Percentiles rank a stretch among this genome's conserved stretches.
Evolutionary conservation across 1,140 invertebrate species (phyloP).

Genomic region (Nasonia giraulti): DNA sequence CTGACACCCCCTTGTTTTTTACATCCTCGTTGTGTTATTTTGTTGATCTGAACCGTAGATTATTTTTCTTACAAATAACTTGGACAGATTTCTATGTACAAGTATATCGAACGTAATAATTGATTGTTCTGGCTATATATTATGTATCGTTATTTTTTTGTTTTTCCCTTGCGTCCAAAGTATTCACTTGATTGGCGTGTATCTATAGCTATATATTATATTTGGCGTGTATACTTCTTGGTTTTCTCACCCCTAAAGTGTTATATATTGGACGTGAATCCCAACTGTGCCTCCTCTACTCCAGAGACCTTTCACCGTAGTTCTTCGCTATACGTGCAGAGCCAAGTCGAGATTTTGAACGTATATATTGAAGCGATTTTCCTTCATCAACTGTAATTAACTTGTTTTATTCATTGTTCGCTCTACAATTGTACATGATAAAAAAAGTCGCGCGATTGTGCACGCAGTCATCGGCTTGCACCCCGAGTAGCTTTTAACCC

Average conservation of each 20-base stretch:
- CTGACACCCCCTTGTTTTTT: constrained; percentile 25
- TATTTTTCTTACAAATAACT: constrained; percentile 4
- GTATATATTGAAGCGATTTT: background rate
- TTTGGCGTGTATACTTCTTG: constrained; percentile 6
- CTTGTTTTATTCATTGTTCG: background rate
- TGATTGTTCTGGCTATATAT: background rate
- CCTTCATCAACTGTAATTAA: background rate
- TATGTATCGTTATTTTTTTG: constrained; percentile 7
- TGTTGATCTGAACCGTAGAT: background rate
- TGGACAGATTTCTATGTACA: background rate
- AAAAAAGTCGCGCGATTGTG: constrained; percentile 23
- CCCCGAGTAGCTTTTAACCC: background rate
- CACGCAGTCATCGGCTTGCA: constrained; percentile 35
- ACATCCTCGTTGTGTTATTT: constrained; percentile 9
- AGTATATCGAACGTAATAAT: background rate
- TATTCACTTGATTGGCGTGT: background rate
- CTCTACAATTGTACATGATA: background rate
- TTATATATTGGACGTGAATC: constrained; percentile 11
- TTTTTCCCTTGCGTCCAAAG: background rate
- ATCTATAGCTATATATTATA: background rate
- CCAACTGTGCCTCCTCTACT: background rate
- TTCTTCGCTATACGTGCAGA: constrained; percentile 26
- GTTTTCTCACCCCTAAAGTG: constrained; percentile 6
- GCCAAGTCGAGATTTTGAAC: constrained; percentile 1
- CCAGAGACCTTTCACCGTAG: background rate